Percentiles rank a stretch among this genome's conserved stretches.
phyloP scores from a whole-genome alignment of 2,888 invertebrate genomes.

The Galeopsomyia nigrocyanea region DNA sequence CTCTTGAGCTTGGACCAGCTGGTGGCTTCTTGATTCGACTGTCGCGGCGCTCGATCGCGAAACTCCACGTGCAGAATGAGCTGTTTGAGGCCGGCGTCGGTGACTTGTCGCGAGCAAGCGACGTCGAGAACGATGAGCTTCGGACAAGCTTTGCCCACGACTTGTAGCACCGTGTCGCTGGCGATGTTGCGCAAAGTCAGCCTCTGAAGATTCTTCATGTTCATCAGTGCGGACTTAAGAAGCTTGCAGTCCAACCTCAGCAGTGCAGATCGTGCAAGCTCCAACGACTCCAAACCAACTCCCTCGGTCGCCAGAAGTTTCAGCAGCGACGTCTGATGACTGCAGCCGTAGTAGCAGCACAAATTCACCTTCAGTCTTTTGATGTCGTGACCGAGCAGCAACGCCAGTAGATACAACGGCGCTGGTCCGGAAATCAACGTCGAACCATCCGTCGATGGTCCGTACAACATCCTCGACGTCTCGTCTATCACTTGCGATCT shows the following conservation, averaged over 20 bases:
- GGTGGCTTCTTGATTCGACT: conserved; percentile 52
- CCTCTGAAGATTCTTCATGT: conserved; percentile 63
- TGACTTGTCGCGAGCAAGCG: conserved; percentile 68
- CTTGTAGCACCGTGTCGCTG: conserved; percentile 65
- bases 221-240: conserved; percentile 63
- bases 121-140: conserved; percentile 66
- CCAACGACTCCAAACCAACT: conserved; percentile 64
- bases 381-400: conserved; percentile 67
- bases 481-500: conserved; percentile 66
- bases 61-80: conserved; percentile 66
- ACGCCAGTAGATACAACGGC: conserved; percentile 64
- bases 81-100: conserved; percentile 66
- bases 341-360: conserved; percentile 70
- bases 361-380: conserved; percentile 65
- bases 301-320: conserved; percentile 66
- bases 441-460: conserved; percentile 63
- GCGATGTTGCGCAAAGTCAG: conserved; percentile 68
- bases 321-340: conserved; percentile 67
- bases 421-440: conserved; percentile 65
- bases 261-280: conserved; percentile 66
- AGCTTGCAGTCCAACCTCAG: conserved; percentile 66
- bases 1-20: conserved; percentile 63
- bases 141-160: conserved; percentile 66
- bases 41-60: conserved; percentile 57
- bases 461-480: conserved; percentile 64